Evolutionary conservation across 2,113 vertebrate species (phyloP).

Genomic region (Oxygymnocypris stewartii): DNA sequence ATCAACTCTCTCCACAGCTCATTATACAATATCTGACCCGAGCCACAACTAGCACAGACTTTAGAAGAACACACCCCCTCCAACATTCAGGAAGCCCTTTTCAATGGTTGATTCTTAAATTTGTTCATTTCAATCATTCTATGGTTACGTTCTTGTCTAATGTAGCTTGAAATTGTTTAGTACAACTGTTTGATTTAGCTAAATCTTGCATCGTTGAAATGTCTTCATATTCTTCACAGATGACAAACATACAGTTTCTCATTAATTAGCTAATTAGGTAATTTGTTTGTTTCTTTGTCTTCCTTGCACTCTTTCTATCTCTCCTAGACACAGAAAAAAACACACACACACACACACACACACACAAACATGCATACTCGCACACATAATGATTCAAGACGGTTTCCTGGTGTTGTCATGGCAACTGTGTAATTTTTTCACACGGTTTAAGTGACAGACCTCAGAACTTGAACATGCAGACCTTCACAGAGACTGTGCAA

Average conservation of each 20-base stretch:
- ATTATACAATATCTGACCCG: conserved; percentile 33
- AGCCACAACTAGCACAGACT: not conserved
- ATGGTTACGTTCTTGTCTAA: not conserved
- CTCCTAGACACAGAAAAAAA: conserved; percentile 44
- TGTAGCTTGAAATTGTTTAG: conserved; percentile 35
- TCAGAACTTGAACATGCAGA: conserved; percentile 37
- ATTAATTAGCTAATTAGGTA: conserved; percentile 22
- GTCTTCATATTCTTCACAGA: conserved; percentile 19
- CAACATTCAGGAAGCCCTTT: not conserved
- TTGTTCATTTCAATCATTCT: not conserved
- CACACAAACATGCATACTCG: not conserved
- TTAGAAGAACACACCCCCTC: conserved; percentile 2
- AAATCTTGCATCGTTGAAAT: conserved; percentile 21
- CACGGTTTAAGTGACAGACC: conserved; percentile 35
- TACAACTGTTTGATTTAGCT: conserved; percentile 16
- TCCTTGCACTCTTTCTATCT: conserved; percentile 10
- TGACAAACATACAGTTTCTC: not conserved
- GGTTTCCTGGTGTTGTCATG: conserved; percentile 47
- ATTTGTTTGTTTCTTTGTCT: conserved; percentile 1
- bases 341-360: not conserved
- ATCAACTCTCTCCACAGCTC: conserved; percentile 32
- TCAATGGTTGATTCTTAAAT: not conserved
- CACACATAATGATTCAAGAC: not conserved
- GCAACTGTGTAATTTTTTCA: conserved; percentile 29
- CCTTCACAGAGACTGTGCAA: conserved; percentile 19